Base-by-base conservation (phyloP, 2,113 vertebrate genomes). In the Alces alces region DNA sequence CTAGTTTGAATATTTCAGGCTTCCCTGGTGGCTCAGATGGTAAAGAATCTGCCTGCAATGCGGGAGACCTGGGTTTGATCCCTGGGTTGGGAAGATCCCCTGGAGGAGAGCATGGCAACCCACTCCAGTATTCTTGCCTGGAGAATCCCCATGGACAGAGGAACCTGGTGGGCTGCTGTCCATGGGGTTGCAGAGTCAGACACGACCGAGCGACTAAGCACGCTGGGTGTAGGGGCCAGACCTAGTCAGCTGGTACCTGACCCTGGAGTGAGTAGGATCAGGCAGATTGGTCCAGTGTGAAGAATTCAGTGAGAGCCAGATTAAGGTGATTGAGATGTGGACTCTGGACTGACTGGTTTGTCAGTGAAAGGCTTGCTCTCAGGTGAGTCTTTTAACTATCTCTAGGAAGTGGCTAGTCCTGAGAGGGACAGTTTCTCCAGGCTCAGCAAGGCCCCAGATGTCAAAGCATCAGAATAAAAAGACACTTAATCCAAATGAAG, bases 101-200 rank as follows among this genome's bases (percentile, higher is more conserved):
- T 70, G 66, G 19, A 70, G n/a, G 66, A 70, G n/a, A 10, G n/a
- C 19, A 70, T 70, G 66, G 6, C 10, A 70, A 39, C 10, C 19
- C 19, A 70, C n/a, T 39, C 19, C n/a, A 70, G 10, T 70, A 70
- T 39, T 23, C n/a, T 39, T 70, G n/a, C 66, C 19, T 70, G 66
- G 66, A 70, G 66, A 70, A 39, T 12, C 4, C 66, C 66, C 66
- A 12, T 70, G 66, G 66, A 70, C n/a, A 70, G 66, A 39, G n/a
- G 19, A 70, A 23, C 21, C n/a, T 70, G 66, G 66, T 0, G 0
- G n/a, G n/a, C 19, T 39, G 21, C 10, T 0, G 1, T 39, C 5
- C 19, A 23, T 39, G n/a, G 19, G n/a, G 19, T 70, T 0, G 0
- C n/a, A 70, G n/a, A 70, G n/a, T 70, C 66, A 70, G 19, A 70